These are phyloP conservation scores for Charanyca ferruginea DNA, from an alignment of 2,888 invertebrate species.

Conservation along the genomic window DNA sequence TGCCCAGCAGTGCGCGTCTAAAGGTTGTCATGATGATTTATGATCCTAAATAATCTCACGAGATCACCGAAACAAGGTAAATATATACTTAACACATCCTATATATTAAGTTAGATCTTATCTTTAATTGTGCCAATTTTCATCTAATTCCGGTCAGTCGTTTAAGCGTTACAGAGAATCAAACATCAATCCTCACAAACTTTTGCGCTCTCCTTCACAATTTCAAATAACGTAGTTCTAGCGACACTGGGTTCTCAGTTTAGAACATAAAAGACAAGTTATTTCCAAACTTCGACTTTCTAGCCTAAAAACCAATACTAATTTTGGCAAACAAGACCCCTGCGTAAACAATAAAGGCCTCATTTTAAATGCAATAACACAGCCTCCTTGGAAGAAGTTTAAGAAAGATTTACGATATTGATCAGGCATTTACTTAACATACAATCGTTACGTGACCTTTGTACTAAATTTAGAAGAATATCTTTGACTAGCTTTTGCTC, in stretches of 20 bases:
- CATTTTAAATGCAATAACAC: slow-evolving; percentile 55
- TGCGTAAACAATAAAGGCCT: slow-evolving; percentile 44
- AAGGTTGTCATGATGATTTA: too few species aligned
- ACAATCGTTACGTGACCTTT: slow-evolving; percentile 31
- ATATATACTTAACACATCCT: too few species aligned
- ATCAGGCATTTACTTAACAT: slow-evolving; percentile 19
- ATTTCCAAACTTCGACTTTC: slow-evolving; percentile 26
- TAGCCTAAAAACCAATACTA: slow-evolving; percentile 22
- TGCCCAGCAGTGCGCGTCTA: too few species aligned
- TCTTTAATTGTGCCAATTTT: too few species aligned
- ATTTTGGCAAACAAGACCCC: slow-evolving; percentile 33
- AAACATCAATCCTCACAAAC: too few species aligned
- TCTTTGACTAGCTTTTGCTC: too few species aligned
- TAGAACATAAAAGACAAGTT: slow-evolving; percentile 19
- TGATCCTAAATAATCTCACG: too few species aligned
- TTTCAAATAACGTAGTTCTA: background rate
- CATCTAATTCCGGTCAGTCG: too few species aligned
- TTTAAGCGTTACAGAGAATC: too few species aligned
- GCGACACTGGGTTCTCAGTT: background rate
- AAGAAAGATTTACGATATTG: slow-evolving; percentile 40
- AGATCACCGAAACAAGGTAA: too few species aligned
- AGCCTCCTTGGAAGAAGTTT: slow-evolving; percentile 20
- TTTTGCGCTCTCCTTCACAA: too few species aligned
- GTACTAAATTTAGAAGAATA: background rate
- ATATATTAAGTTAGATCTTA: too few species aligned